Conservation (phyloP, 2,797 vertebrate species). For the Ceryle rudis region DNA sequence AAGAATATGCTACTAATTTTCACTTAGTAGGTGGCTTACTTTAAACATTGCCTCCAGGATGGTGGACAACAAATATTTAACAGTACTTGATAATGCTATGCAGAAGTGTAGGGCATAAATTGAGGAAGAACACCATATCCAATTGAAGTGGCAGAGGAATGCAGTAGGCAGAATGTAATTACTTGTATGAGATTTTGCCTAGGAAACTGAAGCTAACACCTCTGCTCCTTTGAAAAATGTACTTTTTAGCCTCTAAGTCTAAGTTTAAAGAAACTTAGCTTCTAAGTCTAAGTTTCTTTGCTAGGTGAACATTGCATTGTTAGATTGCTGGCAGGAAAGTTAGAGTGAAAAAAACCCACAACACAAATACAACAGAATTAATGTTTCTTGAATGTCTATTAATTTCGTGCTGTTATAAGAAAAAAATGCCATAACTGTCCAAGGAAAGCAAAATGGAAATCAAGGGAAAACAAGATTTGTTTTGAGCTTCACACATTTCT, state of each 20-base stretch:
- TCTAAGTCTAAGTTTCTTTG: background rate
- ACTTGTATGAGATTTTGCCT: constrained; percentile 7
- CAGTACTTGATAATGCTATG: background rate
- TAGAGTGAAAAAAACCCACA: fast-evolving
- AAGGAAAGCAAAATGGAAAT: background rate
- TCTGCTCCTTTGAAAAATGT: background rate
- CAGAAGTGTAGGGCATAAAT: background rate
- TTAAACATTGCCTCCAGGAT: background rate
- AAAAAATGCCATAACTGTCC: background rate
- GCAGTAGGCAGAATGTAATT: constrained; percentile 28
- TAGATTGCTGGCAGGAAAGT: background rate
- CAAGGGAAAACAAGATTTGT: background rate
- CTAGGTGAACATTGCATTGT: background rate
- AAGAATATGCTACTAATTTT: background rate
- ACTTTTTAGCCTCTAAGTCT: background rate
- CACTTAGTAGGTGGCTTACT: background rate
- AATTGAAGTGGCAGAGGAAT: constrained; percentile 65
- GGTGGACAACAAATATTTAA: background rate
- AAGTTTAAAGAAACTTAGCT: too few species aligned
- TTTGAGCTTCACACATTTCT: background rate
- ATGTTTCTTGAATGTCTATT: background rate
- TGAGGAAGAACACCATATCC: constrained; percentile 30
- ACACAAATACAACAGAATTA: background rate
- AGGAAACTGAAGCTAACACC: constrained; percentile 21
- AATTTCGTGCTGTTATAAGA: background rate